Conservation (phyloP, 2,113 vertebrate species). For the Eulemur macaco region DNA sequence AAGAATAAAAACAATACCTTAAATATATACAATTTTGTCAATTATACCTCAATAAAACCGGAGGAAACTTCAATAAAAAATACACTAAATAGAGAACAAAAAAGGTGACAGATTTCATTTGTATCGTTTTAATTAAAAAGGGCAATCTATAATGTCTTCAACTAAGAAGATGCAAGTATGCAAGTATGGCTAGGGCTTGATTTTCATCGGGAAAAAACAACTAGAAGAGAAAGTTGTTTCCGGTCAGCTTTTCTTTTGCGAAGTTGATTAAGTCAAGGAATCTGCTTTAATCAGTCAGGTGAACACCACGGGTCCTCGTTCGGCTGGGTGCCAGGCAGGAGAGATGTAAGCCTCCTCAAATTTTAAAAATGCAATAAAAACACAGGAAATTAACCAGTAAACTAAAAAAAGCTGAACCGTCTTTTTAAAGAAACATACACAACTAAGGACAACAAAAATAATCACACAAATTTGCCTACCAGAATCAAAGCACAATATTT, state of each 20-base stretch:
- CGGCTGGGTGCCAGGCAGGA: neutral
- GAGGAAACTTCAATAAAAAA: neutral
- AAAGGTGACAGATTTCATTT: neutral
- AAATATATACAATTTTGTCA: neutral
- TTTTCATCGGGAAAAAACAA: neutral
- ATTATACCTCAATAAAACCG: neutral
- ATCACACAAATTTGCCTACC: neutral
- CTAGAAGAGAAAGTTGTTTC: neutral
- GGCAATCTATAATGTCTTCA: neutral
- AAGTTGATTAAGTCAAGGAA: neutral
- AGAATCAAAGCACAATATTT: neutral
- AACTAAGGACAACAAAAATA: slow-evolving; percentile 6
- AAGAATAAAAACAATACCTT: neutral
- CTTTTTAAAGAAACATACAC: neutral
- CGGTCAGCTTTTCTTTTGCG: neutral
- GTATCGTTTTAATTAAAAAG: neutral
- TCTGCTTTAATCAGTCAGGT: neutral
- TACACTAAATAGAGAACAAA: neutral
- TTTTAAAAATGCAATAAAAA: neutral
- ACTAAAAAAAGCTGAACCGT: neutral
- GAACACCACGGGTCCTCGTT: neutral
- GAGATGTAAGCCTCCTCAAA: neutral
- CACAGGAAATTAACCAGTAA: neutral
- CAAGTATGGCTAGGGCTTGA: neutral
- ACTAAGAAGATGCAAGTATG: neutral